Evolutionary conservation across 2,113 vertebrate genomes (phyloP), one percentile per base, ranked within the genome.

Genomic region (Lepus americanus): DNA sequence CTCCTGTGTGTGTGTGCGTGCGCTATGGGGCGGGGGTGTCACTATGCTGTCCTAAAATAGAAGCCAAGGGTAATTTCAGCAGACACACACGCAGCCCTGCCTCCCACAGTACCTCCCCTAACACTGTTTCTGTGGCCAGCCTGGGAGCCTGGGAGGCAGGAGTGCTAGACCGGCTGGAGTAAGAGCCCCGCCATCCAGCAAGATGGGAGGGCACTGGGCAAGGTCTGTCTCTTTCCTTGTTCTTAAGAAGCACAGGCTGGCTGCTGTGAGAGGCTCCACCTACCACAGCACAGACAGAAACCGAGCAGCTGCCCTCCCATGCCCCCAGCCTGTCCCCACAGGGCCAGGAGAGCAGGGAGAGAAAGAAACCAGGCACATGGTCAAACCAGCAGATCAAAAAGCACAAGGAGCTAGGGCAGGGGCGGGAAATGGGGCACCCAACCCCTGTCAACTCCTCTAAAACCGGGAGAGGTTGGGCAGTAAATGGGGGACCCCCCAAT

Each of bases 381-480:
- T 83, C 92, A 84, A 94, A 97, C 94, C 95, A 96, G 96, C 95
- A 97, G 82, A 77, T 95, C 90, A 36, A 80, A 96, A 97, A 97
- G 97, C 97, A 97, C 97, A 97, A 97, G 92, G 84, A 73, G 87
- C 94, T 94, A 87, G 88, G 87, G 87, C 53, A 23, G n/a, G 87
- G 96, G 79, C 89, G 89, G 87, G 93, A 89, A 82, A 70, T 59
- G 49, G 92, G 92, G 51, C 69, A 90, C 74, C 44, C 44, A 44
- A 44, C 44, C 69, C 70, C 86, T 25, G 31, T 59, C 64, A 86
- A 59, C 51, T 55, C 92, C 82, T 93, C 70, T 70, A 0, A 29
- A 44, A 87, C 82, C 23, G 87, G 80, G 78, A 91, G 95, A 89
- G 87, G 83, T 51, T 83, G 74, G 85, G 87, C 73, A 72, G 76